A percentile compares a stretch with the other conserved stretches of the same genome.
phyloP scores from a whole-genome alignment of 2,888 invertebrate genomes.

The Volucella zonaria region DNA sequence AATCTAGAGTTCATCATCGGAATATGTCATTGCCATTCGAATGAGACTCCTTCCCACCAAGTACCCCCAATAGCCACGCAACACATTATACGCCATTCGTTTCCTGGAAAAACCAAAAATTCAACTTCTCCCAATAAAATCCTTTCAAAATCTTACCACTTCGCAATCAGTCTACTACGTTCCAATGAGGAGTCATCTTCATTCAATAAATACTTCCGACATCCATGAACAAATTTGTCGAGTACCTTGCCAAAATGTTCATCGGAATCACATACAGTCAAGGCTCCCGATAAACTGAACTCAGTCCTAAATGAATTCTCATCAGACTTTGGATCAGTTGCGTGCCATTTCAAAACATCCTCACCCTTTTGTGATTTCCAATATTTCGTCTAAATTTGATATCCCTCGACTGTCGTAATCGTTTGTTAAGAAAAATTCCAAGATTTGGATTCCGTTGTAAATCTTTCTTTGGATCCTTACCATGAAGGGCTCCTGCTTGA shows the following conservation, averaged over 20 bases:
- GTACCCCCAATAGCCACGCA: constrained; percentile 10
- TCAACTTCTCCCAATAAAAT: no score
- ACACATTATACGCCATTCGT: constrained; percentile 25
- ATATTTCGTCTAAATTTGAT: constrained; percentile 68
- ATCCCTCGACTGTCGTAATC: constrained; percentile 76
- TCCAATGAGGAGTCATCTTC: constrained; percentile 61
- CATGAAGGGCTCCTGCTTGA: constrained; percentile 75
- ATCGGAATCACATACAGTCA: no score
- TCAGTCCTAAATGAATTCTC: neutral
- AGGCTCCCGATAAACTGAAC: no score
- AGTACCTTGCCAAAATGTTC: no score
- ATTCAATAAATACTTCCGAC: constrained; percentile 57
- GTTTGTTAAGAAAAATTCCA: constrained; percentile 78
- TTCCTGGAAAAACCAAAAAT: constrained; percentile 15
- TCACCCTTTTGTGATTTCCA: constrained; percentile 70
- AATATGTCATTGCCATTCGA: neutral
- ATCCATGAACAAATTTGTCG: neutral
- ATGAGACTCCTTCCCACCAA: neutral
- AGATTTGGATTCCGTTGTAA: constrained; percentile 75
- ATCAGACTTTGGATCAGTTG: no score
- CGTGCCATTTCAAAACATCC: neutral
- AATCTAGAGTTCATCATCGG: neutral
- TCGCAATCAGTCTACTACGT: constrained; percentile 30
- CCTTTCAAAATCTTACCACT: constrained; percentile 25
- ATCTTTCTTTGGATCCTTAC: constrained; percentile 76